Evolutionary conservation across 1,140 invertebrate species (phyloP).

Genomic region (Hyles vespertilio): DNA sequence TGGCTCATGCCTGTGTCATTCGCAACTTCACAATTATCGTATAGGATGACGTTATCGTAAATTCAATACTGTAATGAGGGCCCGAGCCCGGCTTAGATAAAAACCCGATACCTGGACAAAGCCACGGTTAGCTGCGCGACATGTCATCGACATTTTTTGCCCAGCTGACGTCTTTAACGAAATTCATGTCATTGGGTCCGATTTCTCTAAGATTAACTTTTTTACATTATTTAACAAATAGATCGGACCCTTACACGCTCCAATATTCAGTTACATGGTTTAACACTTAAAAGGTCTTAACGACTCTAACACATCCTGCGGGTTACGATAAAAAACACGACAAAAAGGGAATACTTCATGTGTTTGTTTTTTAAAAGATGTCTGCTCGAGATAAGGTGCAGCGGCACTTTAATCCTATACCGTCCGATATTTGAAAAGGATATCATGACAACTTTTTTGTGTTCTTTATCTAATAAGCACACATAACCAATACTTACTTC

Average conservation of each 20-base stretch:
- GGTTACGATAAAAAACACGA: conserved; percentile 69
- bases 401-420: conserved; percentile 71
- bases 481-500: conserved; percentile 33
- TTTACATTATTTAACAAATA: conserved; percentile 71
- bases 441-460: conserved; percentile 72
- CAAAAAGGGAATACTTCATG: conserved; percentile 64
- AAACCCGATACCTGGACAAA: conserved; percentile 51
- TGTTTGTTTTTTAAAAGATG: conserved; percentile 76
- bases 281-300: conserved; percentile 76
- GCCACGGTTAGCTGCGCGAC: conserved; percentile 41
- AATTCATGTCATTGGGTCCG: conserved; percentile 70
- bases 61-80: conserved; percentile 68
- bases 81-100: conserved; percentile 44
- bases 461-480: conserved; percentile 65
- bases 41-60: conserved; percentile 45
- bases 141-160: conserved; percentile 67
- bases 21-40: conserved; percentile 34
- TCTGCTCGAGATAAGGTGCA: conserved; percentile 67
- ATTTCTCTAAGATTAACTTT: conserved; percentile 71
- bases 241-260: conserved; percentile 66
- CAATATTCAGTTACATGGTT: conserved; percentile 74
- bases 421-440: conserved; percentile 73
- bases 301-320: conserved; percentile 74
- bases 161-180: conserved; percentile 61
- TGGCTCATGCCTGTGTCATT: conserved; percentile 10